Conservation (phyloP, 2,797 vertebrate genomes). For the Parauchenoglanis ngamensis region DNA sequence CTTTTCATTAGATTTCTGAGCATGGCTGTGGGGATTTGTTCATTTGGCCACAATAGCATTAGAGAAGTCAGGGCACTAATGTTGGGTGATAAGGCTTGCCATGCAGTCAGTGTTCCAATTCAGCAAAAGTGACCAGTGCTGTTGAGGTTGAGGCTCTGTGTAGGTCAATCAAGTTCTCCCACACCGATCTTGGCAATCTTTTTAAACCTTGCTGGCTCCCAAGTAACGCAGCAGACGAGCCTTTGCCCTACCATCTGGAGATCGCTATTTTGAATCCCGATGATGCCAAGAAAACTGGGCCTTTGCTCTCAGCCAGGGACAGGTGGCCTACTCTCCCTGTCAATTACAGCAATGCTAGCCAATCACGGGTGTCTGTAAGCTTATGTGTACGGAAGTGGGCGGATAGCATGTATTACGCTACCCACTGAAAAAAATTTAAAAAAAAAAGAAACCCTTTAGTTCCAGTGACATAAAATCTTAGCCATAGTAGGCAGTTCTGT, state of each 20-base stretch:
- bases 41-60: not conserved
- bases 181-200: not conserved
- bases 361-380: too few species aligned
- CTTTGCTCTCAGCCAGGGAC: too few species aligned
- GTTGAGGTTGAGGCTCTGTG: not conserved
- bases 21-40: not conserved
- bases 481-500: not conserved
- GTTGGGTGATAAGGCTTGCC: not conserved
- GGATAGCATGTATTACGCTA: too few species aligned
- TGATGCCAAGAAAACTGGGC: too few species aligned
- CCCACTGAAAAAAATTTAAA: too few species aligned
- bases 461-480: not conserved
- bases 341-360: too few species aligned
- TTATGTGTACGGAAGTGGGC: too few species aligned
- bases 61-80: not conserved
- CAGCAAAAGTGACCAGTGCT: not conserved
- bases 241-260: too few species aligned
- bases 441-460: not conserved
- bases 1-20: not conserved
- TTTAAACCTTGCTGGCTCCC: too few species aligned
- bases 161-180: not conserved
- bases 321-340: too few species aligned
- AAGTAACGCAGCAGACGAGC: too few species aligned
- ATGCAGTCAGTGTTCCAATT: not conserved
- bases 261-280: too few species aligned